Evolutionary conservation across 1,140 invertebrate species (phyloP).

Genomic region (Bactericera cockerelli): DNA sequence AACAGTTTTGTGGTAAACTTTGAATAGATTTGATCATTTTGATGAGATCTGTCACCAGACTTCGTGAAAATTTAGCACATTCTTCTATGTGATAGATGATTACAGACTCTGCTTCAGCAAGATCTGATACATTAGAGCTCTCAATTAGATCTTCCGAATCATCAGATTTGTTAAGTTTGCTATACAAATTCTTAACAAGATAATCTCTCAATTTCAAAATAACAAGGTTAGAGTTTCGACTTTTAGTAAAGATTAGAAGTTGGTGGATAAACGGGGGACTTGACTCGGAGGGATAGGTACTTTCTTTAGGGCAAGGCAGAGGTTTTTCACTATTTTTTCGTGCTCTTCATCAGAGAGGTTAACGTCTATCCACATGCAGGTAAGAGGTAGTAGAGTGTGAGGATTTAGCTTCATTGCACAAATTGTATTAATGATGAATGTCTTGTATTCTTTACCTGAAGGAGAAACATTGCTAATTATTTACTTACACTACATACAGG

Average conservation of each 20-base stretch:
- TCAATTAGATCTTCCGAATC: not conserved
- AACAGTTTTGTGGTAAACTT: conserved; percentile 33
- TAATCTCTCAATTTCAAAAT: conserved; percentile 30
- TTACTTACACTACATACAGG: not conserved
- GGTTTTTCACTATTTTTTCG: conserved; percentile 27
- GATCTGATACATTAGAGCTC: not conserved
- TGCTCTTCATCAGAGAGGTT: conserved; percentile 28
- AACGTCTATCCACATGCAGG: conserved; percentile 34
- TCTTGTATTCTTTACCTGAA: conserved; percentile 31
- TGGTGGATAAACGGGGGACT: conserved; percentile 35
- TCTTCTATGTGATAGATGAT: conserved; percentile 39
- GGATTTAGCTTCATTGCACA: conserved; percentile 28
- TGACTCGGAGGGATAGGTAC: conserved; percentile 26
- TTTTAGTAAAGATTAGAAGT: conserved; percentile 28
- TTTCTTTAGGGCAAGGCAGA: conserved; percentile 28
- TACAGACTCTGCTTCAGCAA: conserved; percentile 31
- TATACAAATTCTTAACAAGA: conserved; percentile 27
- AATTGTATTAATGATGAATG: conserved; percentile 30
- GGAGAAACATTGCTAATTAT: not conserved
- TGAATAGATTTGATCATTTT: conserved; percentile 32
- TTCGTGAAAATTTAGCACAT: conserved; percentile 31
- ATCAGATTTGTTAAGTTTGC: conserved; percentile 6
- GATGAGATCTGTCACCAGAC: conserved; percentile 35
- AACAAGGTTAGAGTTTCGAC: conserved; percentile 27
- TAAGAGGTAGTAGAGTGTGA: conserved; percentile 29